These are phyloP conservation scores for Todiramphus saurophagus DNA, from an alignment of 2,113 vertebrate genomes.

Conservation along the genomic window DNA sequence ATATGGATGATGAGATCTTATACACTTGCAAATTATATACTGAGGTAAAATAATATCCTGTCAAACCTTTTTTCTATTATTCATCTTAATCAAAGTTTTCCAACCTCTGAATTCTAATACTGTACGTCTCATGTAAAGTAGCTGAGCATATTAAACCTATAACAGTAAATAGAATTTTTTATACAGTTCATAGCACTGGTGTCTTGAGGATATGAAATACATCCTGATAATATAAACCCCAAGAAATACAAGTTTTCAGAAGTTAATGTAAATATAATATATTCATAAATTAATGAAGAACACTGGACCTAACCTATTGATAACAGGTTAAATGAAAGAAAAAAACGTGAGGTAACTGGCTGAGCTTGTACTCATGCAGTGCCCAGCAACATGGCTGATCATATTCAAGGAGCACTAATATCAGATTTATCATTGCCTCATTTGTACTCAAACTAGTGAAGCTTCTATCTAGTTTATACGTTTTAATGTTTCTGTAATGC, in stretches of 20 bases:
- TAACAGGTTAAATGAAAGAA: background rate
- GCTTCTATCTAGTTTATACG: background rate
- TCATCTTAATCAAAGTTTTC: conserved; percentile 2
- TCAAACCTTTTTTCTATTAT: conserved; percentile 10
- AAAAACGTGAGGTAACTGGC: background rate
- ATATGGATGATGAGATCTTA: background rate
- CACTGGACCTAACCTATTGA: background rate
- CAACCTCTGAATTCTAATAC: background rate
- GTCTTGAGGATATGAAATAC: background rate
- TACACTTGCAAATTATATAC: background rate
- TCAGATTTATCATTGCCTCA: background rate
- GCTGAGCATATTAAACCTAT: background rate
- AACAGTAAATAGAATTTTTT: background rate
- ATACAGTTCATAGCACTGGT: background rate
- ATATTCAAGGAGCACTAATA: background rate
- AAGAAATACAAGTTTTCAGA: background rate
- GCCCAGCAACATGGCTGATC: background rate
- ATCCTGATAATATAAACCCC: background rate
- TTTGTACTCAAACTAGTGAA: background rate
- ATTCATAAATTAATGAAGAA: background rate
- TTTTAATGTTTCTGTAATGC: background rate
- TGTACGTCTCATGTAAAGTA: background rate
- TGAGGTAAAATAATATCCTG: conserved; percentile 33
- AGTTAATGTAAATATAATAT: background rate
- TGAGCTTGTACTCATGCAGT: background rate